phyloP scores from a whole-genome alignment of 2,113 vertebrate species.

The Lepisosteus oculatus region DNA sequence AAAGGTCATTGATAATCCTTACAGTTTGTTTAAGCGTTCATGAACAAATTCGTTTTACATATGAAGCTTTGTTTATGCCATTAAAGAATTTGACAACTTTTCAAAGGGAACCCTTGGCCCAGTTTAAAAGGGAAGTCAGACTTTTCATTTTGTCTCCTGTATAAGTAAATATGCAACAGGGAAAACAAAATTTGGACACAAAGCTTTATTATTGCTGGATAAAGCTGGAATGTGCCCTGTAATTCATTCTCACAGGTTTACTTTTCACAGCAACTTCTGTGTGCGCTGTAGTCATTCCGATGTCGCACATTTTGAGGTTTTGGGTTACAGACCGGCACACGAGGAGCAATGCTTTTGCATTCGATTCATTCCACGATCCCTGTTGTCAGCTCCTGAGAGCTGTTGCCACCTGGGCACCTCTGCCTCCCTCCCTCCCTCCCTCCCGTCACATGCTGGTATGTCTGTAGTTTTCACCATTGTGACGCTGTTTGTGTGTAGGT shows the following conservation, averaged over 20 bases:
- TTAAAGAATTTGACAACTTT: no score
- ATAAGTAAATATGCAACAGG: background rate
- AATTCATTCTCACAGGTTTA: background rate
- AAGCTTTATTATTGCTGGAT: background rate
- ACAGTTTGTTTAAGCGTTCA: background rate
- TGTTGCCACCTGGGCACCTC: background rate
- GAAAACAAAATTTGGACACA: background rate
- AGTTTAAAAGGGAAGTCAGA: background rate
- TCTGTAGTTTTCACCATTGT: background rate
- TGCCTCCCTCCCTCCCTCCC: background rate
- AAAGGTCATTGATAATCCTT: background rate
- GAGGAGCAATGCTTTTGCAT: no score
- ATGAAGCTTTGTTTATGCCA: background rate
- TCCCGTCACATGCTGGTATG: background rate
- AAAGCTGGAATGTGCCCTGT: background rate
- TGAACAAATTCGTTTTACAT: background rate
- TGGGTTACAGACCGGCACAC: background rate
- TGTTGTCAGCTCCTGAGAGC: constrained; percentile 1
- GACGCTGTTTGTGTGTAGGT: background rate
- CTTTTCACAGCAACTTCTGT: background rate
- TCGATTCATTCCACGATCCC: no score
- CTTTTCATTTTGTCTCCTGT: background rate
- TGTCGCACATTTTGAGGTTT: constrained; percentile 3
- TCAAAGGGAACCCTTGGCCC: background rate
- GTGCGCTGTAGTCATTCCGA: background rate